These are phyloP conservation scores for Eutrigla gurnardus DNA, from an alignment of 2,797 vertebrate genomes.

Conservation along the genomic window DNA sequence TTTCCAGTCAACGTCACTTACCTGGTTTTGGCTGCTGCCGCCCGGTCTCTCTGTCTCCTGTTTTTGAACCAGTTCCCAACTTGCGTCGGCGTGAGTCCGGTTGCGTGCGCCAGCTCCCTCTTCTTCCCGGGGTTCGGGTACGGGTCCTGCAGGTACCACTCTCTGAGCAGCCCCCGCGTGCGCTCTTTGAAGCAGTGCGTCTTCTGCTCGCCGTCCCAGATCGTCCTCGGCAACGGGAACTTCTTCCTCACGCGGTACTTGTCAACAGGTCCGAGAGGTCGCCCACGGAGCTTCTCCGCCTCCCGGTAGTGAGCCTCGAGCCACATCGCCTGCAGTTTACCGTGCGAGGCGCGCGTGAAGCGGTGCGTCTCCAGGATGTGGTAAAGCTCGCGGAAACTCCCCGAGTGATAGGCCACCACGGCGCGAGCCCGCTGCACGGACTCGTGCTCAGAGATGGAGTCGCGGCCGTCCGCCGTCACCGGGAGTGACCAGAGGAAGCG, in stretches of 20 bases:
- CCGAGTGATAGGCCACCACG: constrained; percentile 96
- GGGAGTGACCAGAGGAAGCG: constrained; percentile 98
- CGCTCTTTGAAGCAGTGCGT: constrained; percentile 99
- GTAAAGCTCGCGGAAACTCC: constrained; percentile 96
- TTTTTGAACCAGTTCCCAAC: constrained; percentile 99
- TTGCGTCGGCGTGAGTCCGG: constrained; percentile 96
- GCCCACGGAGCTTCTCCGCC: constrained; percentile 95
- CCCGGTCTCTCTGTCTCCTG: constrained; percentile 95
- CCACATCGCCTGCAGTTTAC: constrained; percentile 98
- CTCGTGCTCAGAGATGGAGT: constrained; percentile 97
- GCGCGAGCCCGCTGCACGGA: constrained; percentile 96
- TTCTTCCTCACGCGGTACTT: constrained; percentile 99
- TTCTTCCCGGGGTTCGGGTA: constrained; percentile 99
- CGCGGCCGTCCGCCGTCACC: constrained; percentile 92
- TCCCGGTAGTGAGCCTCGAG: constrained; percentile 99
- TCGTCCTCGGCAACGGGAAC: constrained; percentile 97
- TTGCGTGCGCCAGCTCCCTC: constrained; percentile 96
- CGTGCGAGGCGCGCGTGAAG: constrained; percentile 97
- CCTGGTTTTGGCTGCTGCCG: constrained; percentile 98
- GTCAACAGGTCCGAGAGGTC: constrained; percentile 96
- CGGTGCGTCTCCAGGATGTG: constrained; percentile 97
- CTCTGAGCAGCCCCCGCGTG: constrained; percentile 94
- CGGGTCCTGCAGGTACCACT: constrained; percentile 99
- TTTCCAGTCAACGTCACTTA: constrained; percentile 69
- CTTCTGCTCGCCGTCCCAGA: constrained; percentile 99